A percentile compares a stretch with the other conserved stretches of the same genome.
These are phyloP conservation scores for human DNA, from an alignment of 2,113 vertebrate genomes.

Conservation along the genomic window DNA sequence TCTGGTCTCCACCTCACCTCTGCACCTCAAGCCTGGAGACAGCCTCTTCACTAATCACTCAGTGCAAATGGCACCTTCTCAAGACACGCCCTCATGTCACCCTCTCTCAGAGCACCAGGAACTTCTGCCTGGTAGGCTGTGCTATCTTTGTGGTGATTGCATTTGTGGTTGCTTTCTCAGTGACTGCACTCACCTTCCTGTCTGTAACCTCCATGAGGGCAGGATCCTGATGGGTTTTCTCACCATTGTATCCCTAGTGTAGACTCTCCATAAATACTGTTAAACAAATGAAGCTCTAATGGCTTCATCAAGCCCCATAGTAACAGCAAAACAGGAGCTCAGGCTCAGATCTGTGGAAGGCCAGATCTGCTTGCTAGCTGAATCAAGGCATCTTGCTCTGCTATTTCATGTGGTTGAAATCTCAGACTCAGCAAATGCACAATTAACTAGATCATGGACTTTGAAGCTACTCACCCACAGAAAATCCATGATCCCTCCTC, in stretches of 20 bases:
- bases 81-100: not conserved
- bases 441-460: no score
- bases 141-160: accelerated
- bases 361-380: not conserved
- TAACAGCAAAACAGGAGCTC: not conserved
- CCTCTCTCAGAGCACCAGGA: not conserved
- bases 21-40: not conserved
- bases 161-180: not conserved
- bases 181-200: not conserved
- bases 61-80: not conserved
- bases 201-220: not conserved
- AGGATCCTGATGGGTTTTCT: no score
- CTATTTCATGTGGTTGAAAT: accelerated
- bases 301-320: not conserved
- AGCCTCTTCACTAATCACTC: not conserved
- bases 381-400: accelerated
- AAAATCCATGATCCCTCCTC: not conserved
- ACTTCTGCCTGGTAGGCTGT: not conserved
- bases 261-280: not conserved
- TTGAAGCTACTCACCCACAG: no score
- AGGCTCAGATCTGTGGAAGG: accelerated
- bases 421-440: not conserved
- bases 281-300: not conserved
- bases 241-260: accelerated
- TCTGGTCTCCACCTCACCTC: not conserved